These are phyloP conservation scores for Passerina amoena DNA, from an alignment of 2,113 vertebrate species.

Conservation along the genomic window DNA sequence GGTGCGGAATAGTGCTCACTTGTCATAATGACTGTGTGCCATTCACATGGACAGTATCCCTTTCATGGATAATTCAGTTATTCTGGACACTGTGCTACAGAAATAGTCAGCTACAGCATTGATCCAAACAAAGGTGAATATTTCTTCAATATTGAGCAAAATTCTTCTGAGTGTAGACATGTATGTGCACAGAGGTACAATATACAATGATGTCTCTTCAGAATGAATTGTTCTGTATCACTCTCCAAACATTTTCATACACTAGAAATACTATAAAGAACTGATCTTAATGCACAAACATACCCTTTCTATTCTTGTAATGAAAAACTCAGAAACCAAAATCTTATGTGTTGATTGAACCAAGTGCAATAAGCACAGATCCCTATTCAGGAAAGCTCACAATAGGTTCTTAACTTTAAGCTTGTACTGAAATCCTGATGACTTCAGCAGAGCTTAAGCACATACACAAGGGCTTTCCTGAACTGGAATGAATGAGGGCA, in stretches of 20 bases:
- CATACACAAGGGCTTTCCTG: slow-evolving; percentile 24
- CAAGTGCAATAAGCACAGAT: slow-evolving; percentile 65
- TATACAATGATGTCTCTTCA: slow-evolving; percentile 43
- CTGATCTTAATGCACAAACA: slow-evolving; percentile 36
- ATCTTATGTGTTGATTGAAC: slow-evolving; percentile 57
- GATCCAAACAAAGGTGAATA: slow-evolving; percentile 69
- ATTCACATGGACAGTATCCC: neutral
- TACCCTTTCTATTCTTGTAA: slow-evolving; percentile 40
- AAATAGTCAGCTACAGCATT: slow-evolving; percentile 65
- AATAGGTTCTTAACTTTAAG: slow-evolving; percentile 17
- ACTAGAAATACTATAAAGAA: slow-evolving; percentile 39
- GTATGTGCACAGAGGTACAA: slow-evolving; percentile 16
- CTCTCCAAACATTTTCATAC: slow-evolving; percentile 40
- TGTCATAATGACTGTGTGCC: slow-evolving; percentile 75
- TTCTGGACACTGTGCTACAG: slow-evolving; percentile 79
- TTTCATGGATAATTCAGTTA: slow-evolving; percentile 57
- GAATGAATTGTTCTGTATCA: slow-evolving; percentile 34
- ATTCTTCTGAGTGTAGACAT: slow-evolving; percentile 53
- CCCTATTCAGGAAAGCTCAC: slow-evolving; percentile 31
- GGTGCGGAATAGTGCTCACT: slow-evolving; percentile 90
- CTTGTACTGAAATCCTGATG: neutral
- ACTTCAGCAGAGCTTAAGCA: slow-evolving; percentile 52
- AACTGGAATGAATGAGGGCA: neutral
- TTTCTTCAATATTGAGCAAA: slow-evolving; percentile 47
- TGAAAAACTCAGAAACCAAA: slow-evolving; percentile 60